A percentile compares a stretch with the other conserved stretches of the same genome.
Conservation (phyloP, 2,888 invertebrate genomes). For the Agrilus biguttatus region DNA sequence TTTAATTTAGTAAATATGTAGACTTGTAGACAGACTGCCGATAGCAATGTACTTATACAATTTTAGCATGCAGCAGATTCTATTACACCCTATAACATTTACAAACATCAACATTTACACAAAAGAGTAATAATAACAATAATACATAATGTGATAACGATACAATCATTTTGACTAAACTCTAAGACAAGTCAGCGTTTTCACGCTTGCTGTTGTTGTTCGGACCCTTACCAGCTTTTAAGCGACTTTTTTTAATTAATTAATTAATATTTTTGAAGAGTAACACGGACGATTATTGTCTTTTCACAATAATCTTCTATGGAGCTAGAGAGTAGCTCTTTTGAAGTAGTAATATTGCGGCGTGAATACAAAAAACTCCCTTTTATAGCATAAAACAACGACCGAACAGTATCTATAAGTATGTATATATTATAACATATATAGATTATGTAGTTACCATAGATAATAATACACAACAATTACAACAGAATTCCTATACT, state of each 20-base stretch:
- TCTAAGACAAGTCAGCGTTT: conserved; percentile 10
- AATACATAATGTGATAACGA: too few species aligned
- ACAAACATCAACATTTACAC: too few species aligned
- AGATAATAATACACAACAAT: conserved; percentile 7
- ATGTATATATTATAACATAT: too few species aligned
- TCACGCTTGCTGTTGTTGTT: conserved; percentile 26
- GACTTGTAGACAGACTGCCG: too few species aligned
- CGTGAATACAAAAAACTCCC: conserved; percentile 17
- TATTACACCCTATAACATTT: too few species aligned
- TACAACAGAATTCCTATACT: too few species aligned
- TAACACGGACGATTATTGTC: conserved; percentile 33
- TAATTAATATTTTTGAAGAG: conserved; percentile 17
- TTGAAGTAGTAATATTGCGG: conserved; percentile 18
- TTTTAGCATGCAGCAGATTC: too few species aligned
- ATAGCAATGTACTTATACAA: too few species aligned
- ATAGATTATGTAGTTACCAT: conserved; percentile 4
- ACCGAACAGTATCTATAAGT: conserved; percentile 15
- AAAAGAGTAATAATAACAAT: too few species aligned
- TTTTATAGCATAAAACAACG: conserved; percentile 18
- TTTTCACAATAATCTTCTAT: conserved; percentile 34
- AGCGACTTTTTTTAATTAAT: conserved; percentile 14
- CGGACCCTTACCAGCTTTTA: conserved; percentile 36
- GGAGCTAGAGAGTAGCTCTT: conserved; percentile 14
- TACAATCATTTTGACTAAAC: too few species aligned
- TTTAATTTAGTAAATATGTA: too few species aligned